Percentiles rank a stretch among this genome's conserved stretches.
phyloP scores from a whole-genome alignment of 2,888 invertebrate genomes.

The Melanostoma mellinum region DNA sequence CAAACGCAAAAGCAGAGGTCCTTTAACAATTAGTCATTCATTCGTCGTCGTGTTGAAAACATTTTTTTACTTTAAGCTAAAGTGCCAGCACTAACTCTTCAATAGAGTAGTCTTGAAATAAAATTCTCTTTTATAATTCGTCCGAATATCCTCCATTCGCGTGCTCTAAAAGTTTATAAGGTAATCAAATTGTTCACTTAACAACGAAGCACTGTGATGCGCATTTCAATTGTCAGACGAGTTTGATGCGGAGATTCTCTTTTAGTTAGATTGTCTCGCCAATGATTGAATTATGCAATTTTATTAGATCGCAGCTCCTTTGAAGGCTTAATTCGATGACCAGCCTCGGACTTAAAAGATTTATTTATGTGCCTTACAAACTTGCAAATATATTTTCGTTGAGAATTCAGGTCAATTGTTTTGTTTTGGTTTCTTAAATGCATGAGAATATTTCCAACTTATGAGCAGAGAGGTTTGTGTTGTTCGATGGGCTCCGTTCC shows the following conservation, averaged over 20 bases:
- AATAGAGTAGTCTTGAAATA: background rate
- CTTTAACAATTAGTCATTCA: slow-evolving; percentile 49
- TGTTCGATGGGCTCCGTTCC: slow-evolving; percentile 25
- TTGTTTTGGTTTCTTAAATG: slow-evolving; percentile 23
- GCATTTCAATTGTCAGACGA: slow-evolving; percentile 30
- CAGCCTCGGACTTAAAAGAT: slow-evolving; percentile 29
- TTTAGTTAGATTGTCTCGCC: slow-evolving; percentile 31
- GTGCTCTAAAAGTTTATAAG: slow-evolving; percentile 24
- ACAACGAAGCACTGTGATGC: slow-evolving; percentile 18
- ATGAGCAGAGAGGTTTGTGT: slow-evolving; percentile 4
- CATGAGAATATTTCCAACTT: slow-evolving; percentile 4
- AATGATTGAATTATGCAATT: slow-evolving; percentile 56
- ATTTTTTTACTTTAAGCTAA: too few species aligned
- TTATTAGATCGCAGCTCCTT: slow-evolving; percentile 30
- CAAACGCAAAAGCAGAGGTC: slow-evolving; percentile 23
- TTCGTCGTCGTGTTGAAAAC: slow-evolving; percentile 22
- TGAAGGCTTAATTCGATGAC: slow-evolving; percentile 28
- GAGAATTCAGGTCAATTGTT: slow-evolving; percentile 57
- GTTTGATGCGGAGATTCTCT: slow-evolving; percentile 9
- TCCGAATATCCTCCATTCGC: background rate
- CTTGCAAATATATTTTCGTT: slow-evolving; percentile 40
- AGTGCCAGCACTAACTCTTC: too few species aligned
- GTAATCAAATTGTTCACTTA: slow-evolving; percentile 45
- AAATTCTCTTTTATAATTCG: slow-evolving; percentile 3
- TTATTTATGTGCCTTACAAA: slow-evolving; percentile 38